Conservation (phyloP, 2,888 invertebrate species). For the Ectemnius cavifrons region DNA sequence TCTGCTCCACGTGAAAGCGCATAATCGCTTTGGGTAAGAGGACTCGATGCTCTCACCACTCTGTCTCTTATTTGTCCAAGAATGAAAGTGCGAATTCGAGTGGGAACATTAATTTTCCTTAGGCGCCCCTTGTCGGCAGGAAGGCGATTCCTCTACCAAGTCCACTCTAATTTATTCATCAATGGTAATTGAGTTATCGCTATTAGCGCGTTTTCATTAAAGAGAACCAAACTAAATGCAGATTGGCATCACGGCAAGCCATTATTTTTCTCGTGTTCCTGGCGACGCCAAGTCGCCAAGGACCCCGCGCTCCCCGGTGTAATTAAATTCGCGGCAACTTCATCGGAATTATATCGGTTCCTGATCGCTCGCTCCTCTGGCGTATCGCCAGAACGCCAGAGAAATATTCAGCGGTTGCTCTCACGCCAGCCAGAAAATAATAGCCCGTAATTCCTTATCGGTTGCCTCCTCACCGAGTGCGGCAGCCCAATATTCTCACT, state of each 20-base stretch:
- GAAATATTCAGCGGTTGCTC: slow-evolving; percentile 28
- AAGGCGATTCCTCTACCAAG: background rate
- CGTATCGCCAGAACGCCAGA: slow-evolving; percentile 42
- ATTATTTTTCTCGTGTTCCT: background rate
- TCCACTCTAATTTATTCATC: background rate
- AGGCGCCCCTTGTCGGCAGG: background rate
- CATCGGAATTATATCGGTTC: slow-evolving; percentile 48
- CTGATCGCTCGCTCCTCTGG: slow-evolving; percentile 48
- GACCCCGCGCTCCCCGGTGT: slow-evolving; percentile 34
- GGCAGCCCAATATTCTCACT: background rate
- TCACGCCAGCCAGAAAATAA: slow-evolving; percentile 32
- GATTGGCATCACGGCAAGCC: background rate
- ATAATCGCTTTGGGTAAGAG: background rate
- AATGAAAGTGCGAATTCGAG: background rate
- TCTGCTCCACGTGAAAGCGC: background rate
- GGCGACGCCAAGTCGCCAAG: too few relatives aligned
- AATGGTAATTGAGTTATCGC: slow-evolving; percentile 6
- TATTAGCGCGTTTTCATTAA: background rate
- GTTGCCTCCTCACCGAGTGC: slow-evolving; percentile 16
- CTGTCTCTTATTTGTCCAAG: background rate
- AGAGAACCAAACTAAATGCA: background rate
- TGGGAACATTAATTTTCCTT: background rate
- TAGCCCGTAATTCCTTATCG: slow-evolving; percentile 32
- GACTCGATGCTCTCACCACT: background rate
- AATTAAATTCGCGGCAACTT: slow-evolving; percentile 63